These are phyloP conservation scores for Plutomurus gul DNA, from an alignment of 1,140 invertebrate species.

Conservation along the genomic window DNA sequence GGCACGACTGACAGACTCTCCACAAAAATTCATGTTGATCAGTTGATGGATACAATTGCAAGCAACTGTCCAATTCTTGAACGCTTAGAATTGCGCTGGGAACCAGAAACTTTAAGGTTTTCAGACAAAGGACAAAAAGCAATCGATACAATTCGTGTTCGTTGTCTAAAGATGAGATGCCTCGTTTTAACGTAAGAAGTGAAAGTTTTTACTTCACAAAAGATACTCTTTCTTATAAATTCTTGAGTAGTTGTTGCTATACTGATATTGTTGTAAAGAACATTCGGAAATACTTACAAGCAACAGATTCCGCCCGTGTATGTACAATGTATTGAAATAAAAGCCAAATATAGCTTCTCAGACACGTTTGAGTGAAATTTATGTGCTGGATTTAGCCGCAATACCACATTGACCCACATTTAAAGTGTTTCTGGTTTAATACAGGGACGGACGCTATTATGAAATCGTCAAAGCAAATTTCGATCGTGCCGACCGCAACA, in stretches of 20 bases:
- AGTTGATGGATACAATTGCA: slow-evolving; percentile 96
- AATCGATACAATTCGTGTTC: slow-evolving; percentile 86
- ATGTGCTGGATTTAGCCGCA: too few relatives aligned
- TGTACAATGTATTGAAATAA: too few relatives aligned
- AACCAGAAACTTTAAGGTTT: slow-evolving; percentile 95
- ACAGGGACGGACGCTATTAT: slow-evolving; percentile 97
- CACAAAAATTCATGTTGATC: slow-evolving; percentile 95
- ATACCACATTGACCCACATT: too few relatives aligned
- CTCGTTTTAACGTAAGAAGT: slow-evolving; percentile 74
- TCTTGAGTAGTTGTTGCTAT: too few relatives aligned
- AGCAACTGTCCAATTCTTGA: slow-evolving; percentile 87
- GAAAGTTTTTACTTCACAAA: not conserved
- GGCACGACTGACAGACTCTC: slow-evolving; percentile 94
- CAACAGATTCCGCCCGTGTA: too few relatives aligned
- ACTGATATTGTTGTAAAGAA: too few relatives aligned
- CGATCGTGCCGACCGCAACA: slow-evolving; percentile 92
- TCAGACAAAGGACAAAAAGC: slow-evolving; percentile 99
- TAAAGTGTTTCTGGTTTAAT: not conserved
- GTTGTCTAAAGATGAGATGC: slow-evolving; percentile 82
- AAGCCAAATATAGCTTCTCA: too few relatives aligned
- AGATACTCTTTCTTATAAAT: too few relatives aligned
- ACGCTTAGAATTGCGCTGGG: slow-evolving; percentile 94
- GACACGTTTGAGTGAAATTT: too few relatives aligned
- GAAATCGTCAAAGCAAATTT: slow-evolving; percentile 99
- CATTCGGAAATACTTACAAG: too few relatives aligned